Conservation (phyloP, 1,140 invertebrate species). For the Scaptomyza graminum region DNA sequence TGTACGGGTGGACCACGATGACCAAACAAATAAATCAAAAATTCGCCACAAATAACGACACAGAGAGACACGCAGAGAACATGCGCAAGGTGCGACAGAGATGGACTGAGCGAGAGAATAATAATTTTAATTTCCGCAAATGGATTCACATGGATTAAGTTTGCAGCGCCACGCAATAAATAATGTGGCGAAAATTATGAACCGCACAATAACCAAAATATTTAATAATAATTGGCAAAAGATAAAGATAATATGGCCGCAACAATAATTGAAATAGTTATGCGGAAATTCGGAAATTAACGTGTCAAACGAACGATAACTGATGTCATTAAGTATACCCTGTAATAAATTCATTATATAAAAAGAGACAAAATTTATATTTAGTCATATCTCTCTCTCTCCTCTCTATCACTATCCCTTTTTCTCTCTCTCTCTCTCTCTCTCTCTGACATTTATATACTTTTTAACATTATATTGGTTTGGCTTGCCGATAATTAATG, state of each 20-base stretch:
- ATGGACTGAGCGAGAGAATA: slow-evolving; percentile 13
- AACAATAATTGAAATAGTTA: slow-evolving; percentile 34
- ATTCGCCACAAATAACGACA: slow-evolving; percentile 25
- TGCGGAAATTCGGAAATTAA: slow-evolving; percentile 19
- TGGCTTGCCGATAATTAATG: not conserved
- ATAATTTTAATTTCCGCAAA: slow-evolving; percentile 70
- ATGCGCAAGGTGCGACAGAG: not conserved
- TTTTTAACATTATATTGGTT: not conserved
- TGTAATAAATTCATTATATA: too few relatives aligned
- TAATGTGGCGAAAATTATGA: slow-evolving; percentile 63
- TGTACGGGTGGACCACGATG: slow-evolving; percentile 44
- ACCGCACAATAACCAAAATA: slow-evolving; percentile 33
- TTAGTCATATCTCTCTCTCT: too few relatives aligned
- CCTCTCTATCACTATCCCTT: too few relatives aligned
- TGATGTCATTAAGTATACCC: not conserved
- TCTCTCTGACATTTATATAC: too few relatives aligned
- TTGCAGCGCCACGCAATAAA: slow-evolving; percentile 48
- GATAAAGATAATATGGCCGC: not conserved
- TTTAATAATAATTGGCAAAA: slow-evolving; percentile 34
- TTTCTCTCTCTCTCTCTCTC: too few relatives aligned
- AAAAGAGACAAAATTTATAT: too few relatives aligned
- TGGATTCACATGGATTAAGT: slow-evolving; percentile 51
- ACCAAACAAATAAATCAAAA: slow-evolving; percentile 62
- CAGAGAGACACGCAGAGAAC: not conserved
- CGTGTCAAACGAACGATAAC: not conserved